Evolutionary conservation across 1,140 invertebrate genomes (phyloP), one percentile per base, ranked within the genome.

Genomic region (Drosophila grimshawi): DNA sequence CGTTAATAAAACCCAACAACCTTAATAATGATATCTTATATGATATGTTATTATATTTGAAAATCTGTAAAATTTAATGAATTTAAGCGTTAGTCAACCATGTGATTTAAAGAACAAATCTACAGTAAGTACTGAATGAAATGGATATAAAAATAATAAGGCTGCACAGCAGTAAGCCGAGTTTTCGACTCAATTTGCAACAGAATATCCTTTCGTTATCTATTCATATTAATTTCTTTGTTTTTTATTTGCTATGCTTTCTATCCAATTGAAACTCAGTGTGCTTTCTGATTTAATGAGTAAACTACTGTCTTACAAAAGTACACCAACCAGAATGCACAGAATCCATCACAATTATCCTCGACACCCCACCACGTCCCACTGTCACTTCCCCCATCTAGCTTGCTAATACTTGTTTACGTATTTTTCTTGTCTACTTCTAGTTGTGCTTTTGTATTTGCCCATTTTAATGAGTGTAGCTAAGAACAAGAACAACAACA

Each of bases 401-500:
- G 83, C 83, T 83, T 88, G 83, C 83, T 88, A 88, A 88, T 89
- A 80, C 63, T 88, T 89, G 68, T 89, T 78, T 89, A 89, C 48
- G 83, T 89, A 88, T 88, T 88, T 88, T 76, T 88, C 85, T 86
- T 88, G 68, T 88, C 80, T 89, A 83, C 60, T 88, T 88, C 83
- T 88, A 88, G 83, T 88, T 88, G 83, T 88, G 85, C 85, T 83
- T 88, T 88, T 88, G 80, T 88, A 88, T 88, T 89, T 88, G 80
- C 83, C 85, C 86, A 88, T 89, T 89, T 88, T 88, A 88, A 80
- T 88, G 83, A 88, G 80, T 89, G 79, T 86, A 86, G 82, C 80
- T 74, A 78, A 78, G 43, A 67, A 72, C 48, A 76, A 67, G 59
- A 60, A 80, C 43, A 70, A 66, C 11, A 64, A 77, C 46, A 83